Base-by-base conservation (phyloP, 64 coral and sea anemone genomes). In the Cladopsammia gracilis region DNA sequence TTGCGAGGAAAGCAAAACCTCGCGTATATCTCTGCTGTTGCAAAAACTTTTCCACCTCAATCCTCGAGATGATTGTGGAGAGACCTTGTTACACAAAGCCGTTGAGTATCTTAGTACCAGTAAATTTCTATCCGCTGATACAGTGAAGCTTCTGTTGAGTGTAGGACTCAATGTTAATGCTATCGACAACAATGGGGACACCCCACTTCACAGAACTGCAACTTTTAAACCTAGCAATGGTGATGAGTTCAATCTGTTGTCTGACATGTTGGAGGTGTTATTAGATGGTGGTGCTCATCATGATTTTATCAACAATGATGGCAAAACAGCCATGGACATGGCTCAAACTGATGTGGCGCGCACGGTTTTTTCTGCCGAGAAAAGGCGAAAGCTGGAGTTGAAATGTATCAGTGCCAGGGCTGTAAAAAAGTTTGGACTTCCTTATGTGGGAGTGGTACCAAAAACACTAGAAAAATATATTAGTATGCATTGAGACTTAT, bases 401-500 rank as follows among this genome's bases (percentile, higher is more conserved):
- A 88, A 93, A 58, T 93, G 92, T 77, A 73, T 93, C 52, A 1
- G 52, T 54, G 52, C 52, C 11, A 54, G 52, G 2, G 52, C 52
- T 6, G 52, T 50, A 73, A 47, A 52, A 85, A 60, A n/a, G 75
- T 59, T 74, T 75, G 58, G 73, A 85, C 52, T 80, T 54, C 52
- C 54, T 22, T 92, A 84, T 76, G 20, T 64, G 25, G 90, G 90
- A 20, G 74, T 92, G 42, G 90, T 92, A 15, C 90, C 90, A 57
- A 92, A 76, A 68, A 52, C 62, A 19, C 25, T 92, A 20, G 90
- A 92, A 60, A 26, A 14, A 46, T 92, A 85, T 74, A 82, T 92
- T 9, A 92, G 68, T 83, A 58, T 59, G 62, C 90, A 92, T 12
- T 92, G n/a, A n/a, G n/a, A n/a, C n/a, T n/a, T n/a, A n/a, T n/a